Evolutionary conservation across 2,113 vertebrate species (phyloP).

Genomic region (Ptilorrhoa leucosticta): DNA sequence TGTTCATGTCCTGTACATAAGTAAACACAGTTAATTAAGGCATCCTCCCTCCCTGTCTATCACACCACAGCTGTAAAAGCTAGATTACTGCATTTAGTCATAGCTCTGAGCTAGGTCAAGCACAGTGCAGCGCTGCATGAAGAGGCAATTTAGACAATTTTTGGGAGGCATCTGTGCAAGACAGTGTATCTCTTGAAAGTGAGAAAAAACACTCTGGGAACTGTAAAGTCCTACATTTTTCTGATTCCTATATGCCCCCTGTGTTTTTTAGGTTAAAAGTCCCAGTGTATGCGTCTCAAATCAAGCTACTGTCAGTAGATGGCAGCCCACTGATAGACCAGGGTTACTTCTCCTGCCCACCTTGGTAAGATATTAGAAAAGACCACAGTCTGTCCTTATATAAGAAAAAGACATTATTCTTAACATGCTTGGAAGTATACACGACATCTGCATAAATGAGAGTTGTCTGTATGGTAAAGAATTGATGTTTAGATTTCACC

Average conservation of each 20-base stretch:
- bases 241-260: fast-evolving
- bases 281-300: neutral
- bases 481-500: neutral
- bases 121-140: neutral
- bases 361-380: neutral
- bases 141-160: neutral
- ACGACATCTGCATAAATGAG: neutral
- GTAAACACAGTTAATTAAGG: slow-evolving; percentile 50
- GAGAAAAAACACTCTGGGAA: neutral
- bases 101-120: neutral
- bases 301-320: neutral
- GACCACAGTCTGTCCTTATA: neutral
- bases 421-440: neutral
- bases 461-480: neutral
- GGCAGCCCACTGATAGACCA: neutral
- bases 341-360: neutral
- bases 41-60: neutral
- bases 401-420: neutral
- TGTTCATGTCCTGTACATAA: slow-evolving; percentile 43
- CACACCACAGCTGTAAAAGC: slow-evolving; percentile 1
- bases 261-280: neutral
- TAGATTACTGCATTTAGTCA: slow-evolving; percentile 11
- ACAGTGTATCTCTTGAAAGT: neutral
- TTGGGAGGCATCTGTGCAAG: neutral
- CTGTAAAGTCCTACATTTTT: neutral